Base-by-base conservation (phyloP, 1,140 invertebrate species). In the Pissodes strobi region DNA sequence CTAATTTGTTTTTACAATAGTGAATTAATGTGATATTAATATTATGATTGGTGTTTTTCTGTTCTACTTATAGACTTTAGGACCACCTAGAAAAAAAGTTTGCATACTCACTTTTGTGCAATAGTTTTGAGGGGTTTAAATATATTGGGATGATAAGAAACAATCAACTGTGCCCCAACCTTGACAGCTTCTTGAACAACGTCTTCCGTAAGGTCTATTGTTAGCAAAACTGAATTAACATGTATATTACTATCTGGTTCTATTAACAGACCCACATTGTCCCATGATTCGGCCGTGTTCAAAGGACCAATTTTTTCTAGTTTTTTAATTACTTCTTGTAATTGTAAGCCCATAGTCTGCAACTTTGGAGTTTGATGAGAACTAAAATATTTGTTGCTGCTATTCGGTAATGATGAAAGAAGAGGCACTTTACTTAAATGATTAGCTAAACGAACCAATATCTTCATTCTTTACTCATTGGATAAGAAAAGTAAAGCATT, bases 131-230 rank as follows among this genome's bases (percentile, higher is more conserved):
- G 67, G 4, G 91, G 85, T 15, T 80, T 79, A 79, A 98, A 98
- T 73, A 99, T 92, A 13, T 94, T 93, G 10, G 96, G 96, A 86
- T 99, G 96, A 79, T 99, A 99, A 0, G 93, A 90, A 30, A 98
- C 83, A 64, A 99, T 94, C 72, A 98, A 76, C 77, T 95, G 85
- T 45, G 83, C 84, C 10, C 85, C 81, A 19, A 84, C 74, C 1
- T 82, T 70, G 17, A 92, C 69, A 4, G 94, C 94, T 85, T 99
- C 95, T 17, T 89, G 75, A 73, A 96, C 84, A 0, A 98, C 95
- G 63, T 85, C 84, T 77, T 93, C 90, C 0, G 94, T 98, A 39
- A 99, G 81, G 79, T 99, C 96, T 80, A 97, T 99, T 4, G 95
- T 98, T n/a, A 98, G 75, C 23, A 98, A 74, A 58, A 97, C 87